These are phyloP conservation scores for Sminthurinus signatus DNA, from an alignment of 1,140 invertebrate genomes.

Conservation along the genomic window DNA sequence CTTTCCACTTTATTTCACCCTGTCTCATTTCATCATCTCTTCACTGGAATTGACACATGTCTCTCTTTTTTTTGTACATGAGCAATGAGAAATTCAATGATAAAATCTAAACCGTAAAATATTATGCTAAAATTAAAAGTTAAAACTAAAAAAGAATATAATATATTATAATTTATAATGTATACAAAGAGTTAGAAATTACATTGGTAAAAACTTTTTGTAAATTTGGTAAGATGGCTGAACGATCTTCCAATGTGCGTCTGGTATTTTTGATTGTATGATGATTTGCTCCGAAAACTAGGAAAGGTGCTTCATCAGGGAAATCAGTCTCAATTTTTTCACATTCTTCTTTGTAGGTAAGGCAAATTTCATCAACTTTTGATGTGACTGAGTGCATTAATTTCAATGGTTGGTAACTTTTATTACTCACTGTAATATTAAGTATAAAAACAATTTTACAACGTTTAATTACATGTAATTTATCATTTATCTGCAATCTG, in stretches of 20 bases:
- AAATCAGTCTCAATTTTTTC: conserved; percentile 9
- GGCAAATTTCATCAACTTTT: conserved; percentile 62
- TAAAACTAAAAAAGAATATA: too few species aligned
- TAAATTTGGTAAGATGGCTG: conserved; percentile 60
- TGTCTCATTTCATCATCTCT: too few species aligned
- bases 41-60: too few species aligned
- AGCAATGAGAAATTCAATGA: too few species aligned
- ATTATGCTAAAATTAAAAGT: too few species aligned
- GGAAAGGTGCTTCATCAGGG: conserved; percentile 48
- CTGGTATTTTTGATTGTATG: conserved; percentile 70
- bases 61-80: too few species aligned
- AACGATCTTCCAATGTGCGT: conserved; percentile 79
- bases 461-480: too few species aligned
- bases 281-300: conserved; percentile 49
- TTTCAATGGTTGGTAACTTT: conserved; percentile 62
- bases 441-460: too few species aligned
- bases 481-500: too few species aligned
- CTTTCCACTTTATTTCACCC: too few species aligned
- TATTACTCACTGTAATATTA: not conserved
- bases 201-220: conserved; percentile 46
- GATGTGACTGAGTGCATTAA: conserved; percentile 64
- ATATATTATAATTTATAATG: not conserved
- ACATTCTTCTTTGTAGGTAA: conserved; percentile 56
- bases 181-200: not conserved
- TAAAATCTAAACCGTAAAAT: too few species aligned